Percentiles rank a stretch among this genome's conserved stretches.
phyloP scores from a whole-genome alignment of 2,797 vertebrate genomes.

The Ctenosaura bakeri region DNA sequence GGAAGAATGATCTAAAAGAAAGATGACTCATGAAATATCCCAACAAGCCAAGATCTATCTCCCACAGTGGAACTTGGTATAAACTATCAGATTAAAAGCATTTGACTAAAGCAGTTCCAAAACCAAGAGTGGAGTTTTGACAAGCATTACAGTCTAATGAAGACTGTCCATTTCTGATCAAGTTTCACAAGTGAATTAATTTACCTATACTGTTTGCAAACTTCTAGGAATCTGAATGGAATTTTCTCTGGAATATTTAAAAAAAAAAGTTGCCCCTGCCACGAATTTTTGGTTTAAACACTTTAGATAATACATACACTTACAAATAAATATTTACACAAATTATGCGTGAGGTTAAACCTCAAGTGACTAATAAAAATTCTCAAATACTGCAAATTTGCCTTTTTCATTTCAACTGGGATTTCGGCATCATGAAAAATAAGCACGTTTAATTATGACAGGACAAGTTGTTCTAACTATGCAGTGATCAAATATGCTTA shows the following conservation, averaged over 20 bases:
- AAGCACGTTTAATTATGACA: neutral
- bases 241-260: neutral
- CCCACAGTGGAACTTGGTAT: neutral
- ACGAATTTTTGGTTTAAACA: no score
- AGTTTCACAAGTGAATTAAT: neutral
- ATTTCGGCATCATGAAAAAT: neutral
- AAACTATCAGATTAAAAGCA: neutral
- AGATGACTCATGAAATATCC: neutral
- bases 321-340: neutral
- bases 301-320: neutral
- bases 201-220: neutral
- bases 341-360: neutral
- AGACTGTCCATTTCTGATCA: neutral
- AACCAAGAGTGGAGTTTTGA: neutral
- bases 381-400: neutral
- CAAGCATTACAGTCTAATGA: neutral
- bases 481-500: neutral
- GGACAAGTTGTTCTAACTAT: neutral
- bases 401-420: neutral
- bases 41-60: neutral
- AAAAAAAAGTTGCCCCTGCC: no score
- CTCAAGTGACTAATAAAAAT: neutral
- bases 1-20: neutral
- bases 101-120: neutral
- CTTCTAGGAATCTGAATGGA: neutral